phyloP scores from a whole-genome alignment of 1,140 invertebrate genomes.

The Drosophila grimshawi region DNA sequence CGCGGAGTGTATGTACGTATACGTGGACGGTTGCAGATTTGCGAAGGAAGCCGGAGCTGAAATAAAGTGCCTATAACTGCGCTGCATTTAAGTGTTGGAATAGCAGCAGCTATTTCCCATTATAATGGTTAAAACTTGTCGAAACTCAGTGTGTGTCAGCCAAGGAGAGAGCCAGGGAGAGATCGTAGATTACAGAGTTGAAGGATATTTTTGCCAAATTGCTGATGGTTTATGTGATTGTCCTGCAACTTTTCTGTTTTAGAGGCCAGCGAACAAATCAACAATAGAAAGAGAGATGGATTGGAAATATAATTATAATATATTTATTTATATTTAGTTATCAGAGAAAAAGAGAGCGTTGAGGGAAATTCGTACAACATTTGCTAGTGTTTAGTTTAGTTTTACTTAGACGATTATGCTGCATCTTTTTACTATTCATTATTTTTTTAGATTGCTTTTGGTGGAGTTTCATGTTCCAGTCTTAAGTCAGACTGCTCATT shows the following conservation, averaged over 20 bases:
- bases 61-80: constrained; percentile 40
- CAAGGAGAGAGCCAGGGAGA: neutral
- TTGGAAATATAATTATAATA: too few species aligned
- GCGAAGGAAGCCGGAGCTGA: neutral
- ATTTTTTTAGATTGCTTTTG: neutral
- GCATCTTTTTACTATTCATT: neutral
- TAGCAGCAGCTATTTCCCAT: constrained; percentile 7
- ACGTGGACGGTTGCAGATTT: neutral
- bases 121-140: constrained; percentile 20
- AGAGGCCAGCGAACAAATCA: too few species aligned
- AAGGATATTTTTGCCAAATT: neutral
- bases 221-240: neutral
- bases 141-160: neutral
- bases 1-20: neutral
- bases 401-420: neutral
- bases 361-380: too few species aligned
- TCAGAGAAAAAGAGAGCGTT: too few species aligned
- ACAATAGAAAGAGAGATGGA: too few species aligned
- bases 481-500: neutral
- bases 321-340: too few species aligned
- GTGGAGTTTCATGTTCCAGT: neutral
- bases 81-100: constrained; percentile 47
- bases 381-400: neutral
- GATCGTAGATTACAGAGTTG: neutral
- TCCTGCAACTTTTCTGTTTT: too few species aligned